A percentile compares a stretch with the other conserved stretches of the same genome.
Conservation (phyloP, 2,797 vertebrate genomes). For the Hirundo rustica region DNA sequence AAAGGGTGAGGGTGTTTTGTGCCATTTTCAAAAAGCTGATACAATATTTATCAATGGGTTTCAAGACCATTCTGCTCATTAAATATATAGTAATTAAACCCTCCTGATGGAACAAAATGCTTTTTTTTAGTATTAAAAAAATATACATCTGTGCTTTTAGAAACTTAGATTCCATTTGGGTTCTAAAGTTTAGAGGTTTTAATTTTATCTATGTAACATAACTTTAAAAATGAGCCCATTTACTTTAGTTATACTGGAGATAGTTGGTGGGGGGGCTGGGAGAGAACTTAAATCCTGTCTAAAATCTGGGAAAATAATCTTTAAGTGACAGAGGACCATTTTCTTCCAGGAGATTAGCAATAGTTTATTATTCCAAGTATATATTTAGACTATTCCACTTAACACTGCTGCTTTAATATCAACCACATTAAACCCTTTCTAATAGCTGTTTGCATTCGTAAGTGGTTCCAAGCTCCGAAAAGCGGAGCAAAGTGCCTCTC, state of each 20-base stretch:
- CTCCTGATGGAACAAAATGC: background rate
- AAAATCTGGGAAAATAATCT: background rate
- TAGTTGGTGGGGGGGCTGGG: background rate
- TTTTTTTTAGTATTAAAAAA: accelerated
- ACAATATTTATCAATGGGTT: background rate
- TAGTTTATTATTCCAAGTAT: slow-evolving; percentile 14
- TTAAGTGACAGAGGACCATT: background rate
- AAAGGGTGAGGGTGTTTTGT: background rate
- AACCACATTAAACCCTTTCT: background rate
- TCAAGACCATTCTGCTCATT: background rate
- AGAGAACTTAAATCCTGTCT: background rate
- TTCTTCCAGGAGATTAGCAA: slow-evolving; percentile 4
- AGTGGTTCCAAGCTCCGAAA: background rate
- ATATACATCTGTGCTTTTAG: background rate
- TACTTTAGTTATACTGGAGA: background rate
- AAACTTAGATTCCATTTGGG: background rate
- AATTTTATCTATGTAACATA: background rate
- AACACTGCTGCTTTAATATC: background rate
- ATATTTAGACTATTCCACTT: background rate
- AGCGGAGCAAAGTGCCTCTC: background rate
- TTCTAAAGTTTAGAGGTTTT: background rate
- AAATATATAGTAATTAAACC: background rate
- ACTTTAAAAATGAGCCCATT: background rate
- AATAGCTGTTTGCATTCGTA: background rate
- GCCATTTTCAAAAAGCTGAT: background rate